Evolutionary conservation across 2,113 vertebrate species (phyloP).

Genomic region (Hiodon tergisus): DNA sequence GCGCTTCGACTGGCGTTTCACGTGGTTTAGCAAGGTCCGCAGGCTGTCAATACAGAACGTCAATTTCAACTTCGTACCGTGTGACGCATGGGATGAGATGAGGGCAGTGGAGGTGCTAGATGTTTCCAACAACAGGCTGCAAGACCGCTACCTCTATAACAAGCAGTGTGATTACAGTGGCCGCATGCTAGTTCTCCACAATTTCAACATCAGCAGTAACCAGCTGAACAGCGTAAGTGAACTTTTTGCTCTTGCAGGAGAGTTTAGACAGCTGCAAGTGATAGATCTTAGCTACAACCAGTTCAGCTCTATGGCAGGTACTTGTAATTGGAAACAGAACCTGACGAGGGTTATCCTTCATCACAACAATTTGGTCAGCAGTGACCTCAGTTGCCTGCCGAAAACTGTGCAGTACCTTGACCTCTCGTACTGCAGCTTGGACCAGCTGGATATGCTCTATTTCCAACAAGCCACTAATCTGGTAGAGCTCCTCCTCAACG

Average conservation of each 20-base stretch:
- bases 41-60: slow-evolving; percentile 61
- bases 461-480: slow-evolving; percentile 58
- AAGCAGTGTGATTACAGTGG: slow-evolving; percentile 53
- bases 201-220: slow-evolving; percentile 58
- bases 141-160: slow-evolving; percentile 57
- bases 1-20: slow-evolving; percentile 77
- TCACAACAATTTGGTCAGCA: slow-evolving; percentile 53
- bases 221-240: slow-evolving; percentile 53
- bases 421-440: slow-evolving; percentile 68
- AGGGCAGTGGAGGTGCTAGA: slow-evolving; percentile 49
- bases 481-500: slow-evolving; percentile 58
- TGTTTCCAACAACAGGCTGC: slow-evolving; percentile 62
- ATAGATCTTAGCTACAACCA: slow-evolving; percentile 67
- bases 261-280: slow-evolving; percentile 54
- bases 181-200: slow-evolving; percentile 51
- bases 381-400: slow-evolving; percentile 65
- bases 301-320: slow-evolving; percentile 42
- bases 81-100: slow-evolving; percentile 70
- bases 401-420: slow-evolving; percentile 64
- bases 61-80: slow-evolving; percentile 74
- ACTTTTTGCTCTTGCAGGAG: slow-evolving; percentile 50
- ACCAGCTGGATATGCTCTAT: slow-evolving; percentile 63
- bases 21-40: slow-evolving; percentile 66
- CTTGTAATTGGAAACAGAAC: slow-evolving; percentile 60
- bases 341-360: slow-evolving; percentile 58